Conservation (phyloP, 1,140 invertebrate species). For the Pomacea maculata region DNA sequence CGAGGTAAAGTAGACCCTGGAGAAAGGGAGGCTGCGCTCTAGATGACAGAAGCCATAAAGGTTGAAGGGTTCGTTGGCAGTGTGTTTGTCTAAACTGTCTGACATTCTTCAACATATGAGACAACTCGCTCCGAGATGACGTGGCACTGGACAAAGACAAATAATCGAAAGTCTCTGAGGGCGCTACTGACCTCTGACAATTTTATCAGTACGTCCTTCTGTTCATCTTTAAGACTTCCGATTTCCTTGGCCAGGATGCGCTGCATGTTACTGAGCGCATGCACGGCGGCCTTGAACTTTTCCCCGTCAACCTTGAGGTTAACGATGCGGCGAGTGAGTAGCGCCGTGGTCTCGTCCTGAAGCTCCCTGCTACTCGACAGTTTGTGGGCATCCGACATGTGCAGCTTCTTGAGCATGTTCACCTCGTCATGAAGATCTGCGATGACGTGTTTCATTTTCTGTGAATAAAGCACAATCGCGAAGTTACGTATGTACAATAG, state of each 20-base stretch:
- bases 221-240: conserved; percentile 18
- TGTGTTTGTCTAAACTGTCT: no score
- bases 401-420: conserved; percentile 11
- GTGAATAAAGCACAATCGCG: neutral
- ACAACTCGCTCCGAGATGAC: no score
- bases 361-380: neutral
- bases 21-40: no score
- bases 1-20: no score
- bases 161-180: no score
- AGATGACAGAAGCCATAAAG: no score
- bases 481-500: no score
- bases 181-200: conserved; percentile 4
- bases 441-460: conserved; percentile 8
- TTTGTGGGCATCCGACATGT: neutral
- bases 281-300: conserved; percentile 23
- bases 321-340: conserved; percentile 9
- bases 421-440: conserved; percentile 13
- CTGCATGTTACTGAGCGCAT: conserved; percentile 24
- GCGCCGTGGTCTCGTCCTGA: neutral
- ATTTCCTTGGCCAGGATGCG: conserved; percentile 18
- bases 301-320: conserved; percentile 17
- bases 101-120: no score
- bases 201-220: conserved; percentile 18
- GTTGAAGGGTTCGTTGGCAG: no score
- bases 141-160: no score